These are phyloP conservation scores for Archivesica marissinica DNA, from an alignment of 1,140 invertebrate species.

Conservation along the genomic window DNA sequence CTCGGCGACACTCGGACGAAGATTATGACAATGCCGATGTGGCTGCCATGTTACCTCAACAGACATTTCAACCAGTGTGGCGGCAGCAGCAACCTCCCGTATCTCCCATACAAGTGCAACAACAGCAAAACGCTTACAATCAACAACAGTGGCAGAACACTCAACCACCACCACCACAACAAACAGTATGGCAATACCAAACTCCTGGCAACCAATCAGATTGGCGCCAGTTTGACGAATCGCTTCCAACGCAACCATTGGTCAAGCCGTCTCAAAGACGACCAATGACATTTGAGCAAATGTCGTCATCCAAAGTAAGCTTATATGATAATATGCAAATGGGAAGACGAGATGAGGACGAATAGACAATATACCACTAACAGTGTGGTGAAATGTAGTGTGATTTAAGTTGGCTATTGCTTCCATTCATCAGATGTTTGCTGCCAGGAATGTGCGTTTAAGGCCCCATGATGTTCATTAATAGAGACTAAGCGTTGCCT, in stretches of 20 bases:
- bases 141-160: conserved; percentile 42
- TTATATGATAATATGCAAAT: conserved; percentile 79
- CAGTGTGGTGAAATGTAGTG: not conserved
- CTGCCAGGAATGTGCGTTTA: not conserved
- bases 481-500: too few species aligned
- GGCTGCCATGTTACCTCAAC: conserved; percentile 69
- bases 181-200: conserved; percentile 53
- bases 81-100: conserved; percentile 63
- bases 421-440: not conserved
- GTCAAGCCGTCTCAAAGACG: conserved; percentile 77
- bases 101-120: conserved; percentile 62
- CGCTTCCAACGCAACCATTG: conserved; percentile 75
- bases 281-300: conserved; percentile 81
- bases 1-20: conserved; percentile 65
- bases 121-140: conserved; percentile 45
- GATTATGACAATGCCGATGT: conserved; percentile 79
- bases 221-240: conserved; percentile 65
- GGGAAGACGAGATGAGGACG: conserved; percentile 34
- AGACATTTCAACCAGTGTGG: conserved; percentile 39
- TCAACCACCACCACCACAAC: conserved; percentile 50
- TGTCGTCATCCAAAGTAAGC: conserved; percentile 80
- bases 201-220: conserved; percentile 16
- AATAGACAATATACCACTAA: not conserved
- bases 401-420: not conserved
- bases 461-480: not conserved